A percentile compares a stretch with the other conserved stretches of the same genome.
Evolutionary conservation across 35 echinoderm and acorn worm genomes (phyloP).

Genomic region (Ptychodera flava): DNA sequence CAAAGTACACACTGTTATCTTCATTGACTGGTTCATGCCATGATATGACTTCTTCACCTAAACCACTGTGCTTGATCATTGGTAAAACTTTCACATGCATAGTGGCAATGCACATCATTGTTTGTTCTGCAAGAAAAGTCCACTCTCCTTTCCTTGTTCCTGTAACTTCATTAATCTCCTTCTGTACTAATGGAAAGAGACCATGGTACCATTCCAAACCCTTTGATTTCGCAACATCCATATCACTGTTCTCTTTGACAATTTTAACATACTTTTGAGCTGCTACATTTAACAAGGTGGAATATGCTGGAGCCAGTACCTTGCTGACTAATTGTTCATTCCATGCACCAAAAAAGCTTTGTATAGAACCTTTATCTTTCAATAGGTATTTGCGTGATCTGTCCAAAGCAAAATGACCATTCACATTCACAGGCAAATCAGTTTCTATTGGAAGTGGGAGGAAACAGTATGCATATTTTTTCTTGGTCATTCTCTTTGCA

Average conservation of each 20-base stretch:
- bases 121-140: not conserved
- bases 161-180: not conserved
- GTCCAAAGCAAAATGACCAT: slow-evolving; percentile 57
- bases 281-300: not conserved
- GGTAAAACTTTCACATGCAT: not conserved
- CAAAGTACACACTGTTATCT: not conserved
- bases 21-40: not conserved
- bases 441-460: slow-evolving; percentile 47
- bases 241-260: not conserved
- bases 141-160: not conserved
- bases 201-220: not conserved
- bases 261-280: not conserved
- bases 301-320: not conserved
- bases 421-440: slow-evolving; percentile 46
- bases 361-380: not conserved
- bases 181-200: not conserved
- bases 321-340: not conserved
- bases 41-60: not conserved
- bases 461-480: slow-evolving; percentile 50
- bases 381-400: not conserved
- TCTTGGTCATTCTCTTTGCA: too few relatives aligned
- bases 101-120: not conserved
- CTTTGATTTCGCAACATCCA: not conserved
- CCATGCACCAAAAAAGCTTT: not conserved
- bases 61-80: not conserved